phyloP scores from a whole-genome alignment of 2,113 vertebrate species.

The Mirounga angustirostris region DNA sequence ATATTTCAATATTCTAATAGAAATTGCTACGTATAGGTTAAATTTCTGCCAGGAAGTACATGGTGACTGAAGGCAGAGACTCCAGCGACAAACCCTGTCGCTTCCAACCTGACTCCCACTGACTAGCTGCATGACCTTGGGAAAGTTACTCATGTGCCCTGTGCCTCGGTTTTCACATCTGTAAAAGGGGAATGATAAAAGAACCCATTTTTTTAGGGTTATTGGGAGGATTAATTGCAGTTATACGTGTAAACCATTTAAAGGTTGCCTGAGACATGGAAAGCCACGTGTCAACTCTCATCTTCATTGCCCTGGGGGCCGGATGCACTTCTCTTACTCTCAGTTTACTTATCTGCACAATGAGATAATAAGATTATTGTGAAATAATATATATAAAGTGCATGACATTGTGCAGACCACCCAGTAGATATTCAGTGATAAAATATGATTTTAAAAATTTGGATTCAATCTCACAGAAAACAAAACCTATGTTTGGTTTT shows the following conservation, averaged over 20 bases:
- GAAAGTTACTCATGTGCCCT: not conserved
- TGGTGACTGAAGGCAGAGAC: not conserved
- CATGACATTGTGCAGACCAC: not conserved
- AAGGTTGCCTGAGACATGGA: not conserved
- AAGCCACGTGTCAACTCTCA: not conserved
- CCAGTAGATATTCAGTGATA: not conserved
- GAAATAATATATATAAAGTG: not conserved
- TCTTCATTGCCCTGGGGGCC: not conserved
- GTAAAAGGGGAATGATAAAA: not conserved
- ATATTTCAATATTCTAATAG: not conserved
- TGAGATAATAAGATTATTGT: not conserved
- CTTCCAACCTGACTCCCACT: not conserved
- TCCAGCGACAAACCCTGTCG: not conserved
- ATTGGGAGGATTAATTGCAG: not conserved
- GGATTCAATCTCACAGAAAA: not conserved
- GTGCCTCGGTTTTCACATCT: not conserved
- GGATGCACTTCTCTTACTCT: not conserved
- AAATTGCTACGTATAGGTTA: not conserved
- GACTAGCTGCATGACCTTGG: not conserved
- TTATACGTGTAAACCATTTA: not conserved
- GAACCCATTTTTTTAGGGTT: not conserved
- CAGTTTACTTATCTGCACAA: not conserved
- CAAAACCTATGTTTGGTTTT: slow-evolving; percentile 14
- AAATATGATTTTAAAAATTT: slow-evolving; percentile 10
- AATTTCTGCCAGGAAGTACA: not conserved